Percentiles rank a stretch among this genome's conserved stretches.
Conservation (phyloP, 2,113 vertebrate genomes). For the Oncorhynchus nerka region DNA sequence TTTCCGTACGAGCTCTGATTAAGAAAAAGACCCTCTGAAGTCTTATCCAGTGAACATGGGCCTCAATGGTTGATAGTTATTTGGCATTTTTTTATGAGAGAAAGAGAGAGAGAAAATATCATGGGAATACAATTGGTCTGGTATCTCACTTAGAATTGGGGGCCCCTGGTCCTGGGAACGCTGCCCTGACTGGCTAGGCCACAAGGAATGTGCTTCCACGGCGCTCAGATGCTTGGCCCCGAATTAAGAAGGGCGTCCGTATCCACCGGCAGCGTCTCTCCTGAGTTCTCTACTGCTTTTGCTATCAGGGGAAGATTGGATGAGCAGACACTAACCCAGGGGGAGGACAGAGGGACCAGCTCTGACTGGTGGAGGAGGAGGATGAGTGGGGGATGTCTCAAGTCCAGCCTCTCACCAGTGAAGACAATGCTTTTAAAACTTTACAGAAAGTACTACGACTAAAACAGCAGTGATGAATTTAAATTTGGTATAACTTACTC, state of each 20-base stretch:
- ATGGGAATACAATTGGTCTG: conserved; percentile 74
- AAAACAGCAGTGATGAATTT: too few relatives aligned
- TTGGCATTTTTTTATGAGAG: conserved; percentile 25
- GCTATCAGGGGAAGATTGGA: conserved; percentile 74
- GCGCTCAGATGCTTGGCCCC: conserved; percentile 72
- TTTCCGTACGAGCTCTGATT: conserved; percentile 24
- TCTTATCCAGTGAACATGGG: conserved; percentile 42
- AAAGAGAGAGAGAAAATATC: conserved; percentile 17
- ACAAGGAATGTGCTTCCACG: conserved; percentile 72
- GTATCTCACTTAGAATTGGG: conserved; percentile 74
- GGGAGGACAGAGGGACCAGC: conserved; percentile 28
- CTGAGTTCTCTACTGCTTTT: conserved; percentile 75
- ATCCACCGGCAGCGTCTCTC: conserved; percentile 71
- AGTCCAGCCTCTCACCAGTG: conserved; percentile 10
- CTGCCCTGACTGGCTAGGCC: conserved; percentile 64
- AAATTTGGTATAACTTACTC: too few relatives aligned
- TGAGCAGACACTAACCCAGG: conserved; percentile 65
- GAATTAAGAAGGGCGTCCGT: conserved; percentile 69
- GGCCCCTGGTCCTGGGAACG: conserved; percentile 70
- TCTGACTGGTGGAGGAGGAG: conserved; percentile 29
- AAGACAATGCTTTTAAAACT: conserved; percentile 24
- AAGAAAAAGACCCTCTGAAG: conserved; percentile 13
- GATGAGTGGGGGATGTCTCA: conserved; percentile 19
- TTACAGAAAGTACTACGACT: too few relatives aligned
- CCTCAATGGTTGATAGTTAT: conserved; percentile 34